Percentiles rank a stretch among this genome's conserved stretches.
Conservation (phyloP, 2,797 vertebrate species). For the Ammospiza maritima region DNA sequence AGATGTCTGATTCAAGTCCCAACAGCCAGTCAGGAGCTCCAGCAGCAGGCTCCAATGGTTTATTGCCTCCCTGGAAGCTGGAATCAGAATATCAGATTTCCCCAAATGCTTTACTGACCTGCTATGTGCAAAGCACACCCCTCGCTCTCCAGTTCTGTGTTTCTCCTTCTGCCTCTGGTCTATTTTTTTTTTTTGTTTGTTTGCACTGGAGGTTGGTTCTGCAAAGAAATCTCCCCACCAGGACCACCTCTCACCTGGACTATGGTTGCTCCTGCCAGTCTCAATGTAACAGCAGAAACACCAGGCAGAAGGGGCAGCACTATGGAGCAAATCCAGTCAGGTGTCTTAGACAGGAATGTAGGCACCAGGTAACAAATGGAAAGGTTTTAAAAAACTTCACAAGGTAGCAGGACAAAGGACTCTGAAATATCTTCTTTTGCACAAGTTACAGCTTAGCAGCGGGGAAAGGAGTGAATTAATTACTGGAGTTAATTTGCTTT, state of each 20-base stretch:
- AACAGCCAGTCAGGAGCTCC: not conserved
- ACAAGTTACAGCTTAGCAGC: not conserved
- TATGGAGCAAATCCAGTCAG: not conserved
- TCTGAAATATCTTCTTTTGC: not conserved
- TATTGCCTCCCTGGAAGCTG: not conserved
- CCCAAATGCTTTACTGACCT: not conserved
- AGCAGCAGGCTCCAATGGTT: not conserved
- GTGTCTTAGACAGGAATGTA: not conserved
- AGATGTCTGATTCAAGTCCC: not conserved
- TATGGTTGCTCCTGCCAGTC: not conserved
- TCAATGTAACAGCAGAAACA: not conserved
- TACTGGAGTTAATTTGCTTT: not conserved
- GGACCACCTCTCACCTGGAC: not conserved
- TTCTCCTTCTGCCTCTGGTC: not conserved
- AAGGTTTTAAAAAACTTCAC: not conserved
- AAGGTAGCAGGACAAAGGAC: not conserved
- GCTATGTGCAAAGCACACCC: not conserved
- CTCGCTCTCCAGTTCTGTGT: not conserved
- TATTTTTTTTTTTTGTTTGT: not conserved
- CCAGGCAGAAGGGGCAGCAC: not conserved
- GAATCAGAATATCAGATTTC: not conserved
- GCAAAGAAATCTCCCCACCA: not conserved
- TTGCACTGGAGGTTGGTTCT: not conserved
- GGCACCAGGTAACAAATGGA: not conserved
- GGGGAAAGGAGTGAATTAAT: not conserved